These are phyloP conservation scores for Sciurus vulgaris DNA, from an alignment of 2,797 vertebrate species.

Conservation along the genomic window DNA sequence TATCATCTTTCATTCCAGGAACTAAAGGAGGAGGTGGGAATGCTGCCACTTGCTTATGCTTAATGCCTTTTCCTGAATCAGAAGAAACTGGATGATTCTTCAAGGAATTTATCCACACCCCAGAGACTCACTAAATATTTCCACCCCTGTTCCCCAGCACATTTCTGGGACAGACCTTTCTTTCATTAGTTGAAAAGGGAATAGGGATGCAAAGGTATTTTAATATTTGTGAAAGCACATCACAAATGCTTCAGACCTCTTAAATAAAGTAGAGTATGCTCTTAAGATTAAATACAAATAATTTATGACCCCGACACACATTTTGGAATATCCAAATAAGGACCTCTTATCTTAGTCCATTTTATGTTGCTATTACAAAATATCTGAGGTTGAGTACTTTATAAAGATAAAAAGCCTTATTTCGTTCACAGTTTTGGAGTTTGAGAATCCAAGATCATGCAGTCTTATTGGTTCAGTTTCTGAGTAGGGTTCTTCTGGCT, in stretches of 20 bases:
- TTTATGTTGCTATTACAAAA: background rate
- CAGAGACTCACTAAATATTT: background rate
- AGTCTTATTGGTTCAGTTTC: background rate
- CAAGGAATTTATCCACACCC: background rate
- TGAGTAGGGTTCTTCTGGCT: background rate
- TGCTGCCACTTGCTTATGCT: background rate
- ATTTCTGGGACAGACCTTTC: background rate
- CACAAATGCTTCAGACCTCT: background rate
- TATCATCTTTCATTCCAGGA: constrained; percentile 35
- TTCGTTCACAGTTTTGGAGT: background rate
- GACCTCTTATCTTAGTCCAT: background rate
- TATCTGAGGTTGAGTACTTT: background rate
- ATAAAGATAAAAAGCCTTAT: background rate
- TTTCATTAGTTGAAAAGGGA: background rate
- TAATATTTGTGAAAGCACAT: background rate
- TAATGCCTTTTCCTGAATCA: background rate
- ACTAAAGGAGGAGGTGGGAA: background rate
- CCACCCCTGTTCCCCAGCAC: background rate
- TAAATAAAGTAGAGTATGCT: background rate
- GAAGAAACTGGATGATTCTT: background rate
- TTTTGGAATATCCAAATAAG: background rate
- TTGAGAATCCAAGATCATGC: background rate
- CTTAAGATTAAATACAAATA: background rate
- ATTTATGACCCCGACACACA: background rate
- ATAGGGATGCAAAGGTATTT: background rate